Percentiles rank a stretch among this genome's conserved stretches.
Evolutionary conservation across 2,888 invertebrate genomes (phyloP).

Genomic region (Mythimna ferrago): DNA sequence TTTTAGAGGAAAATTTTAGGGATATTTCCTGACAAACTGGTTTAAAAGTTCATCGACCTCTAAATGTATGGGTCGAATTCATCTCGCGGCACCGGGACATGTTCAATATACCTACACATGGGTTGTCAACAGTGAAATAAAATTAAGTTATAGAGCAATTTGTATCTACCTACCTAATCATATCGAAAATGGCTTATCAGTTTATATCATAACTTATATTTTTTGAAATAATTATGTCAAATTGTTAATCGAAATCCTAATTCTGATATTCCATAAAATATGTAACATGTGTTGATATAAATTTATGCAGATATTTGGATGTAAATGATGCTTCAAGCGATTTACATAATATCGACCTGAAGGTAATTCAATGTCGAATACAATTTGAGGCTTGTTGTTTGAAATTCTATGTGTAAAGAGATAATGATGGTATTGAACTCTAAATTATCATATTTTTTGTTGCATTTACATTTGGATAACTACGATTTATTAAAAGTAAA

Average conservation of each 20-base stretch:
- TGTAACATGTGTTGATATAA: conserved; percentile 62
- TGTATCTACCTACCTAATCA: conserved; percentile 52
- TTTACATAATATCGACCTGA: conserved; percentile 71
- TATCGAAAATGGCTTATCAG: conserved; percentile 52
- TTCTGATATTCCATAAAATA: conserved; percentile 57
- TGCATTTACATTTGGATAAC: conserved; percentile 25
- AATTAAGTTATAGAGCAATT: conserved; percentile 56
- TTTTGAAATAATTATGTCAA: conserved; percentile 64
- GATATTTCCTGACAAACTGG: conserved; percentile 4
- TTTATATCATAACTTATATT: conserved; percentile 59
- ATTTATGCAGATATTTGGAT: conserved; percentile 70
- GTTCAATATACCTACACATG: conserved; percentile 46
- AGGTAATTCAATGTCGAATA: conserved; percentile 67
- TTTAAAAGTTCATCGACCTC: conserved; percentile 66
- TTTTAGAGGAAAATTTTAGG: not conserved
- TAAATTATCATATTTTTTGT: conserved; percentile 54
- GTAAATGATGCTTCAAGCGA: conserved; percentile 62
- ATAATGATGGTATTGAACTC: conserved; percentile 64
- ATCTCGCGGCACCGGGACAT: conserved; percentile 37
- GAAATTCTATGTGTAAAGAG: conserved; percentile 57
- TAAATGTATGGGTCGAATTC: conserved; percentile 50
- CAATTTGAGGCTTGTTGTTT: conserved; percentile 61
- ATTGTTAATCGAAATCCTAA: conserved; percentile 57
- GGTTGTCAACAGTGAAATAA: conserved; percentile 54
- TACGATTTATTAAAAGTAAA: conserved; percentile 38